A percentile compares a stretch with the other conserved stretches of the same genome.
phyloP scores from a whole-genome alignment of 2,797 vertebrate genomes.

The Halcyon leucocephala region DNA sequence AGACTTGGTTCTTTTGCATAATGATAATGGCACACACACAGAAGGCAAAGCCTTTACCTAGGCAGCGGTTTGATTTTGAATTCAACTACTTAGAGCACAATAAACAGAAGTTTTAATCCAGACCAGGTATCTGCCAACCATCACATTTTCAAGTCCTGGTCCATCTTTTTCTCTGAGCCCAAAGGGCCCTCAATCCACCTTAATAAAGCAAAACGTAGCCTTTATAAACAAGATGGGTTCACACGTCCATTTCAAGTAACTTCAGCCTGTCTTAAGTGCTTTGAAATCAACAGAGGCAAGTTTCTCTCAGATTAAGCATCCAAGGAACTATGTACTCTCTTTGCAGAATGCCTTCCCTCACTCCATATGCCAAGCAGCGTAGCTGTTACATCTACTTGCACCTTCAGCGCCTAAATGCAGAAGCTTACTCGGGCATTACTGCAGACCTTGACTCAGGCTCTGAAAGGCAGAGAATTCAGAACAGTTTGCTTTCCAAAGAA shows the following conservation, averaged over 20 bases:
- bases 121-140: background rate
- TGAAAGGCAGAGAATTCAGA: background rate
- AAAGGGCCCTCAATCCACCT: too few species aligned
- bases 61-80: background rate
- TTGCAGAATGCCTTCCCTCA: background rate
- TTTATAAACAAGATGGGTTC: background rate
- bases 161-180: background rate
- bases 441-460: background rate
- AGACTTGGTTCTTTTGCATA: fast-evolving
- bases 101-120: background rate
- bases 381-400: too few species aligned
- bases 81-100: background rate
- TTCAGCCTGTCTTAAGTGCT: background rate
- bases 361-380: too few species aligned
- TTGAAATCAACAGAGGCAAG: background rate
- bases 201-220: background rate
- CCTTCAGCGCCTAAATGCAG: fast-evolving
- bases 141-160: background rate
- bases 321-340: background rate
- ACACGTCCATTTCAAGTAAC: background rate
- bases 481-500: background rate
- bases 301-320: background rate
- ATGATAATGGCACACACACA: background rate
- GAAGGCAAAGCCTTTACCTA: background rate
- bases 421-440: too few species aligned